Evolutionary conservation across 2,797 vertebrate species (phyloP), one percentile per base, ranked within the genome.

Genomic region (Sebastes miniatus): DNA sequence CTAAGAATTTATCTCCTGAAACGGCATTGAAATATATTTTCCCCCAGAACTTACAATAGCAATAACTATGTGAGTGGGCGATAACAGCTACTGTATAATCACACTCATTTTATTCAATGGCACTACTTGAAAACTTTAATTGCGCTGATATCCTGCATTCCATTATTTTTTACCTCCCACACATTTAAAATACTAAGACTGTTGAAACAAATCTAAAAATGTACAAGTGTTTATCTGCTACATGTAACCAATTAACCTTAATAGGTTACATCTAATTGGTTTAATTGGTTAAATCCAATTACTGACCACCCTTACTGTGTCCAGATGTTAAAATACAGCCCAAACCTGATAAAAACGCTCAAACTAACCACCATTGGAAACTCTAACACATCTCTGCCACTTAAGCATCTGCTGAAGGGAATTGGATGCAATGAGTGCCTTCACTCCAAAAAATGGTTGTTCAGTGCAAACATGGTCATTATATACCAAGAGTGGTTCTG

Each of bases 81-180:
- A 54, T 81, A 50, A 81, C n/a, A 77, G 58, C 29, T 0, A 61
- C 25, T 73, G 50, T 20, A 71, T 69, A 50, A 73, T 83, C 39
- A 61, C 39, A 47, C 13, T 71, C 8, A 79, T 65, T 83, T 73
- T 69, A 82, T 52, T 56, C 24, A 76, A 20, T 71, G 58, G 67
- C 61, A 57, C 76, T 65, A 79, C 80, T 83, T 75, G 8, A 83
- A 69, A 68, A 25, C 29, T 59, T 61, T 10, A 86, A 84, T 79
- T 74, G 43, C 39, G 63, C 76, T 83, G 29, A 75, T 76, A 67
- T 67, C 24, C 29, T 66, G 24, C 8, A 73, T 76, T 81, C 29
- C 59, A 61, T 79, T 29, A 32, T 2, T 50, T 10, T 67, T 6
- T 12, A 58, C 66, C 63, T 69, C 80, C 69, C 63, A 85, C 83